Evolutionary conservation across 1,140 invertebrate species (phyloP).

Genomic region (Venustaconcha ellipsiformis): DNA sequence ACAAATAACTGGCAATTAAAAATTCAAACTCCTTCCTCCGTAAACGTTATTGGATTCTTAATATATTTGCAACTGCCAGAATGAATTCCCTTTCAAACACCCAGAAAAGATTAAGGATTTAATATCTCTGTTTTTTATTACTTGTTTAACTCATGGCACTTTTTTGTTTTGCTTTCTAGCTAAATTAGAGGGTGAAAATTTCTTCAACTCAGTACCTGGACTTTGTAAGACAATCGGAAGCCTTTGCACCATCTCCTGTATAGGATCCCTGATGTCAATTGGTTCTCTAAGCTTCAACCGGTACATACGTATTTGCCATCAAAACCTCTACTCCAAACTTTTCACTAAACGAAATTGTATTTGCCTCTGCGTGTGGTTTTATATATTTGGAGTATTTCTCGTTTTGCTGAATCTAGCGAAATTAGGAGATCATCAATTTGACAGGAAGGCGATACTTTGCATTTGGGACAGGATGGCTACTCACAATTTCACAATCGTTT

Average conservation of each 20-base stretch:
- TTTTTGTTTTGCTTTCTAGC: slow-evolving; percentile 29
- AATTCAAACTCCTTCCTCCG: no score
- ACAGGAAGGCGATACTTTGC: slow-evolving; percentile 55
- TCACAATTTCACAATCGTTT: slow-evolving; percentile 51
- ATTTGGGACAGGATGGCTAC: slow-evolving; percentile 59
- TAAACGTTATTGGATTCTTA: no score
- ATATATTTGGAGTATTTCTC: slow-evolving; percentile 37
- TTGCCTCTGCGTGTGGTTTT: slow-evolving; percentile 38
- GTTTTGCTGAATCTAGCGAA: slow-evolving; percentile 42
- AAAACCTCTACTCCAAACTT: slow-evolving; percentile 42
- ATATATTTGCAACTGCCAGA: no score
- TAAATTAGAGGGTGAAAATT: slow-evolving; percentile 47
- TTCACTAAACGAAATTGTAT: slow-evolving; percentile 47
- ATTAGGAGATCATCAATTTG: slow-evolving; percentile 54
- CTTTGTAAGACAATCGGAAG: slow-evolving; percentile 54
- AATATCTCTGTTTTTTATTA: no score
- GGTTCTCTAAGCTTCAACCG: slow-evolving; percentile 52
- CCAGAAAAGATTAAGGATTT: no score
- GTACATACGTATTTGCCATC: slow-evolving; percentile 55
- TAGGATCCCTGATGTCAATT: slow-evolving; percentile 53
- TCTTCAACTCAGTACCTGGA: slow-evolving; percentile 44
- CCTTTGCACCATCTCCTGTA: slow-evolving; percentile 52
- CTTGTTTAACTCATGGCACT: no score
- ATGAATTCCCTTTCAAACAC: no score
- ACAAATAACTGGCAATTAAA: no score